Conservation (phyloP, 2,113 vertebrate genomes). For the Pachypanchax playfairii region DNA sequence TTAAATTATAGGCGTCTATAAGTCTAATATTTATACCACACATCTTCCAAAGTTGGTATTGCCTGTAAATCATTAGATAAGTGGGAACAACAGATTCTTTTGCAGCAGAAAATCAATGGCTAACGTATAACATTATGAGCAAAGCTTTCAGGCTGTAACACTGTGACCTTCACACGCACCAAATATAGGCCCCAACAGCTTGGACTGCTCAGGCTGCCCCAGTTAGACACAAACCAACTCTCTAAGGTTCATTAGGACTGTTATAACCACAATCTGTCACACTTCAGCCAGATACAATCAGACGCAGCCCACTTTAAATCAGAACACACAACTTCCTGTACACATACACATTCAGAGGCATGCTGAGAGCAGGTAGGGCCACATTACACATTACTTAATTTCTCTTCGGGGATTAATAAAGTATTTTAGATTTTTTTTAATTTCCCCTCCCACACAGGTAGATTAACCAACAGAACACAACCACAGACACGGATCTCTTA, state of each 20-base stretch:
- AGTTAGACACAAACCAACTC: slow-evolving; percentile 42
- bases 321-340: not conserved
- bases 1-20: too few relatives aligned
- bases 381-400: too few relatives aligned
- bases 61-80: too few relatives aligned
- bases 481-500: too few relatives aligned
- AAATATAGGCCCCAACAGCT: slow-evolving; percentile 46
- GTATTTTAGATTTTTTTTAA: too few relatives aligned
- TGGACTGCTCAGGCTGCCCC: slow-evolving; percentile 48
- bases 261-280: slow-evolving; percentile 30
- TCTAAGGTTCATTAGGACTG: slow-evolving; percentile 11
- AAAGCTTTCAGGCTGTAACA: not conserved
- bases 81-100: not conserved
- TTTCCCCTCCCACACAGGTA: not conserved
- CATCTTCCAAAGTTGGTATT: not conserved
- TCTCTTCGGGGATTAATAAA: too few relatives aligned
- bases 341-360: not conserved
- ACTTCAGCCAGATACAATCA: slow-evolving; percentile 3
- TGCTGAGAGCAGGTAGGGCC: not conserved
- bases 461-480: not conserved
- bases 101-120: not conserved
- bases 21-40: too few relatives aligned
- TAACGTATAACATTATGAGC: not conserved
- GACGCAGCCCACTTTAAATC: slow-evolving; percentile 4
- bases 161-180: slow-evolving; percentile 13